Percentiles rank a stretch among this genome's conserved stretches.
Evolutionary conservation across 2,888 invertebrate genomes (phyloP).

Genomic region (Lasioglossum oenotherae): DNA sequence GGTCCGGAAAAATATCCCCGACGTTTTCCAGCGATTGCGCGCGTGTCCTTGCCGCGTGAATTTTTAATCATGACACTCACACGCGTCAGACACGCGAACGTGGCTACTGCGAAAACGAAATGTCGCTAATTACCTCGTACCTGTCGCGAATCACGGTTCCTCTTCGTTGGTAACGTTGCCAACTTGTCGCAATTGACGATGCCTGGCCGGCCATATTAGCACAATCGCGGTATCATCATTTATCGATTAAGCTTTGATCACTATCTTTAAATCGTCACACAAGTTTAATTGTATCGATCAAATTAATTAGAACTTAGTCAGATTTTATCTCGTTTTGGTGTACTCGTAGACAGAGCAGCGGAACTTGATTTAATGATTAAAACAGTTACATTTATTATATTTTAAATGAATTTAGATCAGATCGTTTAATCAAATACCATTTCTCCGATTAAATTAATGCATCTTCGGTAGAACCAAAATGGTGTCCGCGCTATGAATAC

Average conservation of each 20-base stretch:
- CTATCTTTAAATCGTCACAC: too few relatives aligned
- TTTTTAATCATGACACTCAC: slow-evolving; percentile 27
- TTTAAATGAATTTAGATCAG: not conserved
- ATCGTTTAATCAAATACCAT: not conserved
- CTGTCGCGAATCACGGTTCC: not conserved
- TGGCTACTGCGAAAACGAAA: slow-evolving; percentile 6
- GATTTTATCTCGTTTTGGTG: not conserved
- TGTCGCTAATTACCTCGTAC: slow-evolving; percentile 18
- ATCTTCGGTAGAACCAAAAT: not conserved
- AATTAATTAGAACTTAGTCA: too few relatives aligned
- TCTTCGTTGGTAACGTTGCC: slow-evolving; percentile 14
- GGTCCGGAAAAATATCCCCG: slow-evolving; percentile 16
- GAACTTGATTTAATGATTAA: not conserved
- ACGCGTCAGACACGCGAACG: slow-evolving; percentile 13
- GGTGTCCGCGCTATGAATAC: not conserved
- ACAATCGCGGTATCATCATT: too few relatives aligned
- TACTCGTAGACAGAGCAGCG: not conserved
- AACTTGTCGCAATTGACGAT: not conserved
- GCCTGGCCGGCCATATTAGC: not conserved
- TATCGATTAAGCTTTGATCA: too few relatives aligned
- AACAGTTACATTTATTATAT: not conserved
- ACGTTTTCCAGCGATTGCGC: slow-evolving; percentile 40
- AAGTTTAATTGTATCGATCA: too few relatives aligned
- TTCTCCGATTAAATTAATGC: not conserved
- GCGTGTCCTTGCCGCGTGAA: slow-evolving; percentile 31